Conservation (phyloP, 2,797 vertebrate species). For the Malurus leucopterus region DNA sequence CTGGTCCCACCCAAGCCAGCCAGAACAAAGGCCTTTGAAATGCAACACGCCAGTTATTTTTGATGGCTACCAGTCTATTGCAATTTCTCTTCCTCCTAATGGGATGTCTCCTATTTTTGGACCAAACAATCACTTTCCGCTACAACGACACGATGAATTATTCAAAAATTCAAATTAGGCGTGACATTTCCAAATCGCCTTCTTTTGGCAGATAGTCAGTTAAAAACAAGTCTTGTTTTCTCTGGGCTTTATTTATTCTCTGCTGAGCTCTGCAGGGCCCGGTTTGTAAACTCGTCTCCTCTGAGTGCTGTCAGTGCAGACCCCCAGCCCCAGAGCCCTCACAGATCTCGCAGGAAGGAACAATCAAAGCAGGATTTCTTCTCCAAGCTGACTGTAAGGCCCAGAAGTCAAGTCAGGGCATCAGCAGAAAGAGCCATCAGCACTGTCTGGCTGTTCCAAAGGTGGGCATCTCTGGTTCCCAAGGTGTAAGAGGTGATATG, state of each 20-base stretch:
- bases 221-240: slow-evolving; percentile 13
- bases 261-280: background rate
- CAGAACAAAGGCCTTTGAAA: slow-evolving; percentile 31
- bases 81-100: slow-evolving; percentile 37
- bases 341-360: background rate
- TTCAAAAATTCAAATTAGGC: slow-evolving; percentile 51
- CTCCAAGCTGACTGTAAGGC: background rate
- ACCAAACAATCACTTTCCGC: slow-evolving; percentile 40
- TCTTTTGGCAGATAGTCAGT: slow-evolving; percentile 27
- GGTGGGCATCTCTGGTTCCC: background rate
- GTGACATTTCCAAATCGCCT: slow-evolving; percentile 31
- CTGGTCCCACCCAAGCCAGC: background rate
- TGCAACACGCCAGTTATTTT: slow-evolving; percentile 2
- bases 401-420: background rate
- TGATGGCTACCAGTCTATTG: slow-evolving; percentile 29
- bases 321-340: background rate
- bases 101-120: slow-evolving; percentile 45
- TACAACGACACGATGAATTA: slow-evolving; percentile 35
- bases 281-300: slow-evolving; percentile 7
- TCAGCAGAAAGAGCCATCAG: background rate
- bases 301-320: background rate
- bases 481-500: background rate
- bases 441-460: background rate
- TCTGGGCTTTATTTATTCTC: background rate
- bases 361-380: background rate